Evolutionary conservation across 2,797 vertebrate species (phyloP).

Genomic region (Cossypha dichroa): DNA sequence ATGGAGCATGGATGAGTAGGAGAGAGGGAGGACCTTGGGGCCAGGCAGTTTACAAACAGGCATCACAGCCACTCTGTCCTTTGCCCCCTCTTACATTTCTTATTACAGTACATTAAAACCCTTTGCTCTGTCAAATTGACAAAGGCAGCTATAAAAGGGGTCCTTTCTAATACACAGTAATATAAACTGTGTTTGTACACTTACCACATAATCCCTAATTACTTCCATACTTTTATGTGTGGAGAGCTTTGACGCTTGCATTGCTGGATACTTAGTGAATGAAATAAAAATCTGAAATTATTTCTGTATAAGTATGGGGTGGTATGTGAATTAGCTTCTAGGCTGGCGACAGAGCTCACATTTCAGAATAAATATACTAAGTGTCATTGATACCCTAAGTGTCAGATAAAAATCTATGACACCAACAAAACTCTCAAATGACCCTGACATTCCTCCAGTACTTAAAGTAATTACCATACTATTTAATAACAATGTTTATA

Average conservation of each 20-base stretch:
- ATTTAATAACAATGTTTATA: slow-evolving; percentile 84
- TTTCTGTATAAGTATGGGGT: slow-evolving; percentile 49
- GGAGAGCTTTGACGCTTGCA: slow-evolving; percentile 67
- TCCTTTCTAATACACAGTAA: slow-evolving; percentile 61
- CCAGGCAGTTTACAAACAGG: slow-evolving; percentile 48
- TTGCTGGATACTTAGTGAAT: slow-evolving; percentile 69
- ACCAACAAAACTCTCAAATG: slow-evolving; percentile 75
- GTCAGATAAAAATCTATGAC: slow-evolving; percentile 75
- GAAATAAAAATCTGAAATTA: slow-evolving; percentile 65
- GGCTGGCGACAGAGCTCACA: slow-evolving; percentile 51
- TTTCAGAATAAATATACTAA: slow-evolving; percentile 76
- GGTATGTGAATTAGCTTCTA: slow-evolving; percentile 53
- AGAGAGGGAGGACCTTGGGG: slow-evolving; percentile 31
- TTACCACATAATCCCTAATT: slow-evolving; percentile 74
- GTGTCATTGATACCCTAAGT: slow-evolving; percentile 77
- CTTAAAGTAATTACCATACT: slow-evolving; percentile 82
- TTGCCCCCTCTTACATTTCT: slow-evolving; percentile 62
- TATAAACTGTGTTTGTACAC: slow-evolving; percentile 67
- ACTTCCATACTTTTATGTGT: slow-evolving; percentile 70
- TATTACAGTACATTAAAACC: slow-evolving; percentile 70
- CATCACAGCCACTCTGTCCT: slow-evolving; percentile 53
- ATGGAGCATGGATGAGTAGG: background rate
- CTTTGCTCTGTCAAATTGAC: slow-evolving; percentile 69
- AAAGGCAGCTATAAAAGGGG: slow-evolving; percentile 68
- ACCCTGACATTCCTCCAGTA: slow-evolving; percentile 79